phyloP scores from a whole-genome alignment of 2,888 invertebrate genomes.

The Resseliella maxima region DNA sequence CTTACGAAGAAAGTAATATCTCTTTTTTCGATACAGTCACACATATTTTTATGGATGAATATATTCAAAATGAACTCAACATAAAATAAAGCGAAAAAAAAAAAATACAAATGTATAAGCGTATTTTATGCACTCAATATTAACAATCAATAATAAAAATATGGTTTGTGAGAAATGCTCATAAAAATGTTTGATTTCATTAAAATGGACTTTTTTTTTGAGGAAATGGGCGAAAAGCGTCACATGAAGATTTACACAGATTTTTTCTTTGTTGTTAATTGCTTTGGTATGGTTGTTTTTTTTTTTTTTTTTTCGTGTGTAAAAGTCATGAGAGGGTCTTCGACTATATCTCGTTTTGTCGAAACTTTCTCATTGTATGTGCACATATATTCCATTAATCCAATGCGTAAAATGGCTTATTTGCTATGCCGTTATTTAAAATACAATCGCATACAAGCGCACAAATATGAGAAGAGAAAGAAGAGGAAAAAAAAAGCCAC shows the following conservation, averaged over 20 bases:
- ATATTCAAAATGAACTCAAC: no score
- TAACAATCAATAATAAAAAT: not conserved
- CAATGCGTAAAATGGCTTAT: conserved; percentile 40
- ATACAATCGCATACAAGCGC: conserved; percentile 48
- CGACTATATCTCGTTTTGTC: conserved; percentile 18
- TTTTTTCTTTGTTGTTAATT: not conserved
- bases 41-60: not conserved
- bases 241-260: not conserved
- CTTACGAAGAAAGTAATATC: conserved; percentile 29
- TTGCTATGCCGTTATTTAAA: conserved; percentile 53
- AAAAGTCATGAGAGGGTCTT: not conserved
- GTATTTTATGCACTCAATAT: no score
- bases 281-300: no score
- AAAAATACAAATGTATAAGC: no score
- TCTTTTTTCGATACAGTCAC: not conserved
- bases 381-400: conserved; percentile 21
- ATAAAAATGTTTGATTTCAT: not conserved
- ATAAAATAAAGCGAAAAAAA: no score
- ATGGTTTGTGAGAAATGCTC: not conserved
- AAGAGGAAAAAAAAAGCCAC: conserved; percentile 11
- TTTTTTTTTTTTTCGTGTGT: no score
- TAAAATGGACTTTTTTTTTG: not conserved
- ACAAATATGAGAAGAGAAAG: not conserved
- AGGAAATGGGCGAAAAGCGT: not conserved
- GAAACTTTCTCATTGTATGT: conserved; percentile 31